phyloP scores from a whole-genome alignment of 2,113 vertebrate species.

The Carassius carassius region DNA sequence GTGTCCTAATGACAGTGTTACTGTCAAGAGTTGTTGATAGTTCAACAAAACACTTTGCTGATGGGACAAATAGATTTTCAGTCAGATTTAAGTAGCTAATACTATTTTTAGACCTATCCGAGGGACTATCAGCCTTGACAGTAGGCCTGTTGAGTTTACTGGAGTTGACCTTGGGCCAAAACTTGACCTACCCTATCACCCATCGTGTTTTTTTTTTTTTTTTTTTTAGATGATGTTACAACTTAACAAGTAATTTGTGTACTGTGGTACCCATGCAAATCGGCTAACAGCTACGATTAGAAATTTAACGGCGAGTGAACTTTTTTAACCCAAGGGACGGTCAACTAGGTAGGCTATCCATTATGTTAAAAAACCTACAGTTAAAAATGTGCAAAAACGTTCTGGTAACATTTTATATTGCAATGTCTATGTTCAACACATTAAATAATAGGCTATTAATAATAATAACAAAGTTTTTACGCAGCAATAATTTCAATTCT shows the following conservation, averaged over 20 bases:
- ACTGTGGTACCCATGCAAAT: not conserved
- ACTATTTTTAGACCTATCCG: not conserved
- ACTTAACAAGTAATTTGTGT: not conserved
- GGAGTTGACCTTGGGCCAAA: not conserved
- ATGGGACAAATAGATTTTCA: not conserved
- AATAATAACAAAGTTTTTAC: not conserved
- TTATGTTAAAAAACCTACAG: not conserved
- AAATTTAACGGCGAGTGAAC: not conserved
- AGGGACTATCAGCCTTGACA: not conserved
- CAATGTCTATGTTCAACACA: not conserved
- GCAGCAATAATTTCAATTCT: not conserved
- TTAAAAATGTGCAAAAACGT: not conserved
- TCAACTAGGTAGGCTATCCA: not conserved
- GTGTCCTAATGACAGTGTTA: not conserved
- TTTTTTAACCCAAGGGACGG: not conserved
- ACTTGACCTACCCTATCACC: not conserved
- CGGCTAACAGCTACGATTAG: not conserved
- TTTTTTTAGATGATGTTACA: not conserved
- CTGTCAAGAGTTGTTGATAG: not conserved
- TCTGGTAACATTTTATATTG: not conserved
- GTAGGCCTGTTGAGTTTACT: not conserved
- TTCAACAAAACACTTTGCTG: not conserved
- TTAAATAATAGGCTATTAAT: not conserved
- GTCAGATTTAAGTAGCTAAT: no score
- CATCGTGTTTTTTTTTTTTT: no score